A percentile compares a stretch with the other conserved stretches of the same genome.
These are phyloP conservation scores for Achroia grisella DNA, from an alignment of 1,140 invertebrate species.

Conservation along the genomic window DNA sequence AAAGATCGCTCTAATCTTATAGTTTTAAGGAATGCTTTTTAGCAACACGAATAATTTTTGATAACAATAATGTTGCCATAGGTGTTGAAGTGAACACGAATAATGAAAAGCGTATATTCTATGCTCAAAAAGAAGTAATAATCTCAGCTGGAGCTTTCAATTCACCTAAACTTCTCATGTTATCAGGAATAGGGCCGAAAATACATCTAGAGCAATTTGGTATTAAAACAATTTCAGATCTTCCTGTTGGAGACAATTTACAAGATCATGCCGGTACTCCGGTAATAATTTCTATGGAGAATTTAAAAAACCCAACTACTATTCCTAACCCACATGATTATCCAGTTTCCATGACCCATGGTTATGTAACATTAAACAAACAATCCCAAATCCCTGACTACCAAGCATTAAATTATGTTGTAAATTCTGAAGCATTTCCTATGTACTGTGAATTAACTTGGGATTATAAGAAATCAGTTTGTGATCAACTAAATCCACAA, in stretches of 20 bases:
- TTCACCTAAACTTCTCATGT: slow-evolving; percentile 77
- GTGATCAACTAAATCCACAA: too few species aligned
- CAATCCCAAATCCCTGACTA: slow-evolving; percentile 18
- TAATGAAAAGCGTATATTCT: slow-evolving; percentile 72
- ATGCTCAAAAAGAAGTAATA: slow-evolving; percentile 73
- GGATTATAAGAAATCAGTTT: slow-evolving; percentile 11
- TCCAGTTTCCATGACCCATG: too few species aligned
- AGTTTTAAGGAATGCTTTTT: slow-evolving; percentile 27
- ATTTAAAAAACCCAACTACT: too few species aligned
- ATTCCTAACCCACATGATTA: too few species aligned
- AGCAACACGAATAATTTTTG: slow-evolving; percentile 75
- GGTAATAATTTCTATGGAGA: too few species aligned
- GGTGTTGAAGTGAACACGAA: slow-evolving; percentile 51
- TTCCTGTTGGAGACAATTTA: slow-evolving; percentile 82
- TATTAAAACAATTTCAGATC: slow-evolving; percentile 75
- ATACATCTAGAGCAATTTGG: slow-evolving; percentile 73
- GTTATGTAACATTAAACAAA: slow-evolving; percentile 78
- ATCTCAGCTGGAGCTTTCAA: slow-evolving; percentile 77
- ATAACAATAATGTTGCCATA: slow-evolving; percentile 70
- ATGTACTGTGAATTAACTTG: slow-evolving; percentile 7
- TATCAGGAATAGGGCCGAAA: slow-evolving; percentile 81
- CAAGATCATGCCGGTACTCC: slow-evolving; percentile 81
- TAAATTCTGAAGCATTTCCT: neutral
- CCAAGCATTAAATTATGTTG: slow-evolving; percentile 10
- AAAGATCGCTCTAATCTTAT: slow-evolving; percentile 71